These are phyloP conservation scores for Nephrotoma appendiculata DNA, from an alignment of 2,888 invertebrate genomes.

Conservation along the genomic window DNA sequence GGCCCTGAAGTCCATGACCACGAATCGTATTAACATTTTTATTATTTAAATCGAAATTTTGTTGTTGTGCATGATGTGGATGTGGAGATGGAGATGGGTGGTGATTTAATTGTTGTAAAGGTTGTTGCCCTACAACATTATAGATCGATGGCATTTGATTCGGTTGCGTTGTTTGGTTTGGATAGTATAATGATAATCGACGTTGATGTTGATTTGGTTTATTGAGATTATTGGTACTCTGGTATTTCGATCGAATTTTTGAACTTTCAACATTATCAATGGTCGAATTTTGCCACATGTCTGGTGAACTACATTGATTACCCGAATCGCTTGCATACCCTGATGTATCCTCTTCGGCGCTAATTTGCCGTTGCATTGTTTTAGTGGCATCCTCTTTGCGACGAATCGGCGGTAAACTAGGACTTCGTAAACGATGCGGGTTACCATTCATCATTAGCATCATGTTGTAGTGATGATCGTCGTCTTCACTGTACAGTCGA, in stretches of 20 bases:
- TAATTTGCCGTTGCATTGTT: slow-evolving; percentile 4
- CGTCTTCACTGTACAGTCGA: neutral
- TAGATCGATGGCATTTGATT: neutral
- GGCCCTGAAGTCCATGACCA: neutral
- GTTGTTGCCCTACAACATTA: neutral
- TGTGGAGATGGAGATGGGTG: neutral
- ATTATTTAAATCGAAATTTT: neutral
- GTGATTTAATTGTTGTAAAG: neutral
- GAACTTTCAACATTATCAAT: slow-evolving; percentile 16
- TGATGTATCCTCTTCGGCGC: slow-evolving; percentile 61
- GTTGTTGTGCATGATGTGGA: neutral
- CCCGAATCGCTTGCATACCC: slow-evolving; percentile 70
- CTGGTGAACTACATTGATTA: slow-evolving; percentile 37
- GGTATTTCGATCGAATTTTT: neutral
- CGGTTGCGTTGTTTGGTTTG: neutral
- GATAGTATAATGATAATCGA: neutral
- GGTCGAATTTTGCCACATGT: slow-evolving; percentile 32
- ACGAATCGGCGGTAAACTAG: slow-evolving; percentile 52
- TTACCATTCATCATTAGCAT: neutral
- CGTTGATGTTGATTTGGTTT: neutral
- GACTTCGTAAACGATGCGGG: slow-evolving; percentile 36
- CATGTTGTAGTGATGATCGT: neutral
- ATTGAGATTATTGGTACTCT: neutral
- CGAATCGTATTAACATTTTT: neutral
- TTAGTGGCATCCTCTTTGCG: slow-evolving; percentile 18